A percentile compares a stretch with the other conserved stretches of the same genome.
Evolutionary conservation across 2,888 invertebrate species (phyloP).

Genomic region (Heliconius erato): DNA sequence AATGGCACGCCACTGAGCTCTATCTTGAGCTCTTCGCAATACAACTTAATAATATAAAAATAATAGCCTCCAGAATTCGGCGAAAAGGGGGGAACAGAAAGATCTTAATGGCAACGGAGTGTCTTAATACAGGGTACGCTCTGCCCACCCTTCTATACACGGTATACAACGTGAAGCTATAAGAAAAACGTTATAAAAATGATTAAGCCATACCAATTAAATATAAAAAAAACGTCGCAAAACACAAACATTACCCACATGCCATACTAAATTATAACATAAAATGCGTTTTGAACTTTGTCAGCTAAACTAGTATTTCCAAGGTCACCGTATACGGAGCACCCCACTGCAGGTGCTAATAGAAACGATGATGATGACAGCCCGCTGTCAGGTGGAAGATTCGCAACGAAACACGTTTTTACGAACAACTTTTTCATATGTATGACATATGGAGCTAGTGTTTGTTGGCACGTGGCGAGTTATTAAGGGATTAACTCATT

Average conservation of each 20-base stretch:
- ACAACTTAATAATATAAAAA: too few relatives aligned
- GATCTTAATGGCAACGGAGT: background rate
- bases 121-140: background rate
- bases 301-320: conserved; percentile 44
- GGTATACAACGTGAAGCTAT: background rate
- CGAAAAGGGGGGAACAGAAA: background rate
- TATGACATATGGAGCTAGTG: conserved; percentile 33
- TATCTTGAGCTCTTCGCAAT: too few relatives aligned
- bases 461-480: conserved; percentile 42
- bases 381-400: conserved; percentile 56
- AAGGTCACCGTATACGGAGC: conserved; percentile 51
- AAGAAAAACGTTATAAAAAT: background rate
- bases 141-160: background rate
- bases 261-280: conserved; percentile 13
- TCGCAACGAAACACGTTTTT: conserved; percentile 55
- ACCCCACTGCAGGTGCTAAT: conserved; percentile 55
- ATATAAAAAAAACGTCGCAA: background rate
- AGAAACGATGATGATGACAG: conserved; percentile 53
- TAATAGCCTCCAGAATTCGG: background rate
- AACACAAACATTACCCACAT: background rate
- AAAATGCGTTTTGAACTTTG: conserved; percentile 48
- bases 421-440: conserved; percentile 42
- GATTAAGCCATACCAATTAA: background rate
- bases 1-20: too few relatives aligned
- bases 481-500: conserved; percentile 10